Conservation (phyloP, 2,797 vertebrate species). For the Sebastes trivittatus region DNA sequence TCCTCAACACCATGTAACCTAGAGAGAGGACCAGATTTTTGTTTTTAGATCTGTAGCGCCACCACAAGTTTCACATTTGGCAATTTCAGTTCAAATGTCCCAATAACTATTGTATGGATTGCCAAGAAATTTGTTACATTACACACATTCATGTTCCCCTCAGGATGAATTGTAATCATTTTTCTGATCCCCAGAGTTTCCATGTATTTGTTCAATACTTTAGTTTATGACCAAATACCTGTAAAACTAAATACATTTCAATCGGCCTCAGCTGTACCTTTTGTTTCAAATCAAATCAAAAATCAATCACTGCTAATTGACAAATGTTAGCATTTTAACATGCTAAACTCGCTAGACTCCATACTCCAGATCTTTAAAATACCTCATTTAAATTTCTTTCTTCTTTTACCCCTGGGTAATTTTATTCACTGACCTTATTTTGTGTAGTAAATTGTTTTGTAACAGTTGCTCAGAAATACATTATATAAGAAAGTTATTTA, state of each 20-base stretch:
- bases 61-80: background rate
- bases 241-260: background rate
- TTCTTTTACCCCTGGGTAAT: background rate
- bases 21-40: too few relatives aligned
- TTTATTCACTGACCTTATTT: constrained; percentile 15
- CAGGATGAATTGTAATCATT: background rate
- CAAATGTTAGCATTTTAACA: background rate
- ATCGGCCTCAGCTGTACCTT: background rate
- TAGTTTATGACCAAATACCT: background rate
- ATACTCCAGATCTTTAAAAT: background rate
- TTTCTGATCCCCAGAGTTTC: background rate
- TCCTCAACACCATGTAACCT: too few relatives aligned
- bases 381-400: background rate
- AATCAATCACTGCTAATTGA: background rate
- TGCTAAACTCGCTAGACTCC: background rate
- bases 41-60: background rate
- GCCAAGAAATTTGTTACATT: background rate
- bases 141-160: background rate
- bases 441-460: constrained; percentile 17
- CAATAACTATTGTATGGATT: background rate
- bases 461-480: constrained; percentile 6
- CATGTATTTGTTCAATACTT: background rate
- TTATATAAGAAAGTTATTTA: constrained; percentile 17
- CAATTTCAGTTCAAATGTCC: background rate
- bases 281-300: background rate